Percentiles rank a stretch among this genome's conserved stretches.
phyloP scores from a whole-genome alignment of 1,140 invertebrate genomes.

The Asbolus verrucosus region DNA sequence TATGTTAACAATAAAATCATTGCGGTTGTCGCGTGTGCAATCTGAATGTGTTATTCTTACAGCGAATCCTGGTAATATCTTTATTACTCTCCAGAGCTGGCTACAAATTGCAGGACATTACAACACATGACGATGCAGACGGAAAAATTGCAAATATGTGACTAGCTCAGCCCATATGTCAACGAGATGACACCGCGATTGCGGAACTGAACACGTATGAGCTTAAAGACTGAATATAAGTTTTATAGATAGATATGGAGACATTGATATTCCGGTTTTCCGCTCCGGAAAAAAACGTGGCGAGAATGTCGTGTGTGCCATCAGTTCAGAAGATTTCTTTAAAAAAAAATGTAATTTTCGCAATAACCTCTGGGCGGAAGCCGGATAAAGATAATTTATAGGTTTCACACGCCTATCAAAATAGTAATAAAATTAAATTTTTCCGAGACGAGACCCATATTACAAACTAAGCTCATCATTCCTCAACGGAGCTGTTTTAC shows the following conservation, averaged over 20 bases:
- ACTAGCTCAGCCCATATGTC: slow-evolving; percentile 51
- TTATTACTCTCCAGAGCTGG: slow-evolving; percentile 56
- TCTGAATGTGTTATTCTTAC: slow-evolving; percentile 49
- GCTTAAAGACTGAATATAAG: slow-evolving; percentile 49
- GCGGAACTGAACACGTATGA: slow-evolving; percentile 48
- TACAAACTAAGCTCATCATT: no score
- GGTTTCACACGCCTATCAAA: no score
- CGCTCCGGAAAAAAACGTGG: slow-evolving; percentile 31
- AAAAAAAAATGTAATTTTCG: slow-evolving; percentile 1
- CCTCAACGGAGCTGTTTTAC: no score
- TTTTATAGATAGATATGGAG: slow-evolving; percentile 48
- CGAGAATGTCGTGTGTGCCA: not conserved
- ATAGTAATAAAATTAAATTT: not conserved
- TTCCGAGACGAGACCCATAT: no score
- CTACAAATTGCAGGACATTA: slow-evolving; percentile 57
- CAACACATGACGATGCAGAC: slow-evolving; percentile 56
- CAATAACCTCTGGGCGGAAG: not conserved
- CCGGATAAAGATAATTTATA: not conserved
- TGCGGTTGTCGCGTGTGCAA: not conserved
- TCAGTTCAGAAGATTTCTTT: not conserved
- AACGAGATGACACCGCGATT: slow-evolving; percentile 50
- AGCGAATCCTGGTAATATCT: slow-evolving; percentile 54
- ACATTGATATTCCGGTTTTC: slow-evolving; percentile 44
- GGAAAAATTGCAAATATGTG: slow-evolving; percentile 59
- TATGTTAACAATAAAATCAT: slow-evolving; percentile 21